Evolutionary conservation across 64 coral and sea anemone species (phyloP).

Genomic region (Dendronephthya gigantea): DNA sequence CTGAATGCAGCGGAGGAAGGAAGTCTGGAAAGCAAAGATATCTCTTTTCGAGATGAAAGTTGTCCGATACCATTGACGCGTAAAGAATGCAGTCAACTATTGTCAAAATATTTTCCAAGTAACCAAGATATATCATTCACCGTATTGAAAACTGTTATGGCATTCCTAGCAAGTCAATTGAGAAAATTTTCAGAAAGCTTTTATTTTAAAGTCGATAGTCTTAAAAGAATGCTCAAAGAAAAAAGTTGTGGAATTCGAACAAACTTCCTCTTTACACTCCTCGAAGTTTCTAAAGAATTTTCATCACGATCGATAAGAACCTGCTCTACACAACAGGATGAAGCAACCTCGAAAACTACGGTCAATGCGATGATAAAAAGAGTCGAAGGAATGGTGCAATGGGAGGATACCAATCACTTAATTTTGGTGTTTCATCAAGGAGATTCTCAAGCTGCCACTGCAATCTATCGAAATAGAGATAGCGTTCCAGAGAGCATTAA

Average conservation of each 20-base stretch:
- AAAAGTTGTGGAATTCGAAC: neutral
- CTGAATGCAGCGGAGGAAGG: neutral
- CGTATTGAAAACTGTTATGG: neutral
- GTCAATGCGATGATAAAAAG: slow-evolving; percentile 51
- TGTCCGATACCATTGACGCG: neutral
- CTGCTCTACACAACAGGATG: neutral
- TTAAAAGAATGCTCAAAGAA: neutral
- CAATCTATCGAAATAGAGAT: neutral
- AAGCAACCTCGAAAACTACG: slow-evolving; percentile 5
- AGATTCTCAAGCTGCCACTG: slow-evolving; percentile 38
- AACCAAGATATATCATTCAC: neutral
- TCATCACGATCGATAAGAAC: neutral
- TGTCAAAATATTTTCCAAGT: neutral
- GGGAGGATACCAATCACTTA: slow-evolving; percentile 68
- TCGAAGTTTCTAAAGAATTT: slow-evolving; percentile 3
- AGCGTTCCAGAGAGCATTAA: neutral
- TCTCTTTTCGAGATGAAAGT: neutral
- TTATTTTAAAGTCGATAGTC: neutral
- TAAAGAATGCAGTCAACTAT: neutral
- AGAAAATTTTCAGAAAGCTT: neutral
- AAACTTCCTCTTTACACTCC: neutral
- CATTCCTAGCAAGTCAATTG: neutral
- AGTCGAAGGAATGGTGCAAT: slow-evolving; percentile 69
- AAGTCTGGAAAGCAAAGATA: neutral
- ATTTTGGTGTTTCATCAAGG: slow-evolving; percentile 50